Percentiles rank a stretch among this genome's conserved stretches.
Conservation (phyloP, 2,888 invertebrate species). For the Baronia brevicornis region DNA sequence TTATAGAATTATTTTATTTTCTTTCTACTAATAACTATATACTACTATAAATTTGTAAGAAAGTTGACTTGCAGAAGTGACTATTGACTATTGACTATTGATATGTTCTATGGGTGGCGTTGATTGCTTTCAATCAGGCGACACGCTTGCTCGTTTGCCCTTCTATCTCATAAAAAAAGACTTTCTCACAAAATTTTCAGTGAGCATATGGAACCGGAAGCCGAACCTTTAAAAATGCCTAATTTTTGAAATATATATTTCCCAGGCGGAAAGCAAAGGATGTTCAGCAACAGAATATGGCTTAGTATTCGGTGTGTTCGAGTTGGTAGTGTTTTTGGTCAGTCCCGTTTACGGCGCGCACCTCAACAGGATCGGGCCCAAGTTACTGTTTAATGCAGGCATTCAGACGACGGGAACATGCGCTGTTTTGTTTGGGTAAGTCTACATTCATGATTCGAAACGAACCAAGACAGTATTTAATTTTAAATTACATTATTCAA, state of each 20-base stretch:
- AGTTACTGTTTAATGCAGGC: conserved; percentile 86
- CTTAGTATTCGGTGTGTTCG: conserved; percentile 90
- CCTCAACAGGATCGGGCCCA: conserved; percentile 85
- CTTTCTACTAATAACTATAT: too few species aligned
- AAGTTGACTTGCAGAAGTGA: too few species aligned
- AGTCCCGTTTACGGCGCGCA: conserved; percentile 89
- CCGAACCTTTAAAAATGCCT: neutral
- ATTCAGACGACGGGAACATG: conserved; percentile 89
- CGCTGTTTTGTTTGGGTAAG: conserved; percentile 87
- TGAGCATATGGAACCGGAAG: neutral
- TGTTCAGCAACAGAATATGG: conserved; percentile 89
- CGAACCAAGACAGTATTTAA: conserved; percentile 16
- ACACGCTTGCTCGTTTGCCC: too few species aligned
- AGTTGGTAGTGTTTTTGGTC: conserved; percentile 86
- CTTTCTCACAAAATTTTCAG: neutral
- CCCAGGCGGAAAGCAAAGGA: conserved; percentile 87
- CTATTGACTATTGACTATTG: too few species aligned
- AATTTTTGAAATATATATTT: conserved; percentile 7
- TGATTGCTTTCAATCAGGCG: too few species aligned
- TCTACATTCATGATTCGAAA: conserved; percentile 9
- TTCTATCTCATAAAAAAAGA: too few species aligned
- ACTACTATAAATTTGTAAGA: too few species aligned
- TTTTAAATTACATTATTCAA: too few species aligned
- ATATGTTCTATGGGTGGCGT: too few species aligned
- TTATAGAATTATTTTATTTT: too few species aligned